Conservation (phyloP, 2,797 vertebrate species). For the Pipistrellus pygmaeus region DNA sequence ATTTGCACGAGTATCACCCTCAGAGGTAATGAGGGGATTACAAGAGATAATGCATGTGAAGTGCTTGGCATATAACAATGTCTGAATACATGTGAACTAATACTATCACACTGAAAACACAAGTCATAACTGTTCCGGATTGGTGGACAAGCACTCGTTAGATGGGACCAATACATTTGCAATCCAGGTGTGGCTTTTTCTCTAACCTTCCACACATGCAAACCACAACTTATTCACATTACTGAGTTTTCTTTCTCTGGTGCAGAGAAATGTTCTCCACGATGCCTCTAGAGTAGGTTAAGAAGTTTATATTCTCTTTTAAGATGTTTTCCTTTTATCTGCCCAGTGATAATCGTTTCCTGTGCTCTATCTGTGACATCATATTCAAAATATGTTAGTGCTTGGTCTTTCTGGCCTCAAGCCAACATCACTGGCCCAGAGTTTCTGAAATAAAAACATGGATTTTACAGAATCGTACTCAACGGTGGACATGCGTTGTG, state of each 20-base stretch:
- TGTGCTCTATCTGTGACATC: conserved; percentile 65
- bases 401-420: conserved; percentile 56
- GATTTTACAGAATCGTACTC: conserved; percentile 52
- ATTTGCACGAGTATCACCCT: neutral
- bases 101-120: conserved; percentile 13
- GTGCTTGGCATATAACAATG: neutral
- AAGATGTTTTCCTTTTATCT: conserved; percentile 80
- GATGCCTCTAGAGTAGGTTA: conserved; percentile 54
- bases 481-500: neutral
- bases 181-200: conserved; percentile 56
- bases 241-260: conserved; percentile 61
- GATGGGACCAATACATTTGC: conserved; percentile 67
- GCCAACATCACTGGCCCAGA: neutral
- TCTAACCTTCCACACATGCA: conserved; percentile 37
- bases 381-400: conserved; percentile 67
- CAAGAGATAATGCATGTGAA: neutral
- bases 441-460: conserved; percentile 65
- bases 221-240: conserved; percentile 2
- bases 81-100: neutral
- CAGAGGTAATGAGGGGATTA: neutral
- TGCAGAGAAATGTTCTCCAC: conserved; percentile 53
- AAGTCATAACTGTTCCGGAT: neutral
- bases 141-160: conserved; percentile 15
- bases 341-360: conserved; percentile 71
- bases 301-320: conserved; percentile 77